Base-by-base conservation (phyloP, 2,888 invertebrate species). In the Oithona nana region DNA sequence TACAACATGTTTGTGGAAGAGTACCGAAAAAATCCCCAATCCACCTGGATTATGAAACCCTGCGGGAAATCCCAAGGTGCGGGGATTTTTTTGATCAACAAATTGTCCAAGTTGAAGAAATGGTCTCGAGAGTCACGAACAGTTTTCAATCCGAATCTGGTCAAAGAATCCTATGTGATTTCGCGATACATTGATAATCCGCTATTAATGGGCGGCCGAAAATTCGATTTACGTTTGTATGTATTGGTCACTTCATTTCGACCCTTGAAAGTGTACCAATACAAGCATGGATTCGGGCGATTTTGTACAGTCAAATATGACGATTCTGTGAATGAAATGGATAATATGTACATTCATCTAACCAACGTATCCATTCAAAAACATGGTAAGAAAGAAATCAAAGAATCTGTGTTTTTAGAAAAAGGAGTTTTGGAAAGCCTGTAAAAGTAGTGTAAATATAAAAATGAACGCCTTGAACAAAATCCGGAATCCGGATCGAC, bases 301-400 rank as follows among this genome's bases (percentile, higher is more conserved):
- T 95, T 95, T 75, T 95, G 93, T 70, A 92, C 93, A 0, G 88
- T 93, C 58, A 93, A 93, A 72, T 68, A 68, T 63, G 88, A 90
- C 71, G 86, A 85, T 1, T 88, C 84, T 72, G 84, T 85, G 50
- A 84, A 84, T 50, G 88, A 88, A 72, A 75, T 87, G 68, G 89
- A 90, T 73, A 92, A 87, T 72, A 87, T 88, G 83, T 94, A 89
- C 70, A 87, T 93, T 61, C 94, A 94, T 76, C 78, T 94, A 61
- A 94, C 94, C 13, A 95, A 95, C 72, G 94, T 94, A 3, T 93
- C 94, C 64, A 90, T 95, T n/a, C 95, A 97, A 74, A 94, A 93
- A 73, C 90, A 92, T 71, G 93, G 93, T 67, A n/a, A n/a, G n/a
- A n/a, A n/a, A n/a, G n/a, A n/a, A n/a, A n/a, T n/a, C n/a, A n/a